A percentile compares a stretch with the other conserved stretches of the same genome.
phyloP scores from a whole-genome alignment of 2,888 invertebrate genomes.

The Archips xylosteana region DNA sequence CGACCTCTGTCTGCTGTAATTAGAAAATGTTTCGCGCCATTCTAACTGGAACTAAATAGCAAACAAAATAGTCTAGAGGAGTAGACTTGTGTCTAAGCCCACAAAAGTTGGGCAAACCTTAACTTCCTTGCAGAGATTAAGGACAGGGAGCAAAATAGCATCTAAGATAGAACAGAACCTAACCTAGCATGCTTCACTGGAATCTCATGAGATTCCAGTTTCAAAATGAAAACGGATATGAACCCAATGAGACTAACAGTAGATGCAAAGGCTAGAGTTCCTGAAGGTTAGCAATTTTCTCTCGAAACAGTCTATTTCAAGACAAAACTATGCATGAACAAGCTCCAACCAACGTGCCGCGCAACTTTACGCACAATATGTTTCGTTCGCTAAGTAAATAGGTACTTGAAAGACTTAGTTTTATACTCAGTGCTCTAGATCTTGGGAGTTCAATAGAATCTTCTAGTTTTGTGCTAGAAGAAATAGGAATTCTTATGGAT shows the following conservation, averaged over 20 bases:
- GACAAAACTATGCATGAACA: conserved; percentile 16
- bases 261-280: background rate
- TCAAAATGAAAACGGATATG: background rate
- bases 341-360: conserved; percentile 23
- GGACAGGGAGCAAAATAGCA: background rate
- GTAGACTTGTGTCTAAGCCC: background rate
- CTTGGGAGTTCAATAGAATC: conserved; percentile 21
- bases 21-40: background rate
- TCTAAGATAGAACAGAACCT: background rate
- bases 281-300: conserved; percentile 7
- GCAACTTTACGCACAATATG: conserved; percentile 27
- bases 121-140: background rate
- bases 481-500: background rate
- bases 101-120: too few relatives aligned
- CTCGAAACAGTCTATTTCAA: conserved; percentile 5
- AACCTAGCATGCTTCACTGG: background rate
- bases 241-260: background rate
- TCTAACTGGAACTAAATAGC: background rate
- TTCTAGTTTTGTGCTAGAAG: conserved; percentile 6
- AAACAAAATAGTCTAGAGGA: background rate
- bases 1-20: background rate
- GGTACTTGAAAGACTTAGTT: conserved; percentile 3
- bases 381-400: conserved; percentile 16
- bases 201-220: background rate
- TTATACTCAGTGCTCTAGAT: conserved; percentile 10